Base-by-base conservation (phyloP, 1,140 invertebrate species). In the Ceratina calcarata region DNA sequence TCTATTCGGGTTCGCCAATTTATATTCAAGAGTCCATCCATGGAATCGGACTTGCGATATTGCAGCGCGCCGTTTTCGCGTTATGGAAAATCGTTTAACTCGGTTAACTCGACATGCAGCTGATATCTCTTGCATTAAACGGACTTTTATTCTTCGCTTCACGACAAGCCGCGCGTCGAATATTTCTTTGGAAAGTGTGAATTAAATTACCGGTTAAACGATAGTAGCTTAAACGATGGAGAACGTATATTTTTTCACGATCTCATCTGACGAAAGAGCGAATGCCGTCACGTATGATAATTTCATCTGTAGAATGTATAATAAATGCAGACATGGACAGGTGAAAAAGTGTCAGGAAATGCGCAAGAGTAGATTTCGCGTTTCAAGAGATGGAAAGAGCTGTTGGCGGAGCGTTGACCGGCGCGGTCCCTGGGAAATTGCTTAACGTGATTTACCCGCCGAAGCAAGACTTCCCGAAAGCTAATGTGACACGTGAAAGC, bases 1-100 rank as follows among this genome's bases (percentile, higher is more conserved):
- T 73, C 77, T 2, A 66, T 57, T 24, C 76, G 72, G 67, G 75
- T 70, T 70, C 61, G 81, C 84, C 83, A 78, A 85, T 85, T 85
- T 78, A 78, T 82, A 83, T 83, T 85, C 84, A 73, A 57, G 51
- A 66, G 79, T 85, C 72, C 81, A 71, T 51, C 72, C 12, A 65
- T 69, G 60, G 37, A 78, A 78, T 78, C 60, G 49, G 60, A 71
- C 61, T 53, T 45, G 20, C 51, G 27, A 58, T 81, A 3, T 37
- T 32, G 65, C 57, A n/a, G 66, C 65, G 57, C 27, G 49, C 73
- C 53, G 55, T 57, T 61, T 37, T 37, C 53, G 12, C 32, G n/a
- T 20, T 53, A 64, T 69, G 51, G 68, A 73, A 73, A 78, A 78
- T 73, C 27, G 69, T 51, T 73, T 65, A 73, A 78, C 69, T 58